Percentiles rank a stretch among this genome's conserved stretches.
These are phyloP conservation scores for Agrochola lota DNA, from an alignment of 2,888 invertebrate genomes.

Conservation along the genomic window DNA sequence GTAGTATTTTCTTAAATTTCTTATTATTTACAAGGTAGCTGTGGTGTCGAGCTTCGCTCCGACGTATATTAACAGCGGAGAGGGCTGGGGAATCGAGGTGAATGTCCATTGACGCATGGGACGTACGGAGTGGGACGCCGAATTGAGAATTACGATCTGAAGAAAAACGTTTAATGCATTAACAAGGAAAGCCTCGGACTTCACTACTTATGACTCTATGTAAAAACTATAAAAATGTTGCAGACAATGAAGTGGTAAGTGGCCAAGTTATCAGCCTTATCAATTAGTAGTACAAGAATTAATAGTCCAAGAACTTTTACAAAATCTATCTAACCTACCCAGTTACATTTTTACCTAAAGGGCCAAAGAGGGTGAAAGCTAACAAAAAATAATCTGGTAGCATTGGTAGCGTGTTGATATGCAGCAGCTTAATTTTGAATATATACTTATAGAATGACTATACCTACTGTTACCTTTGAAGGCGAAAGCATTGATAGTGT, in stretches of 20 bases:
- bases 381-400: conserved; percentile 20
- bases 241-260: neutral
- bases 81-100: conserved; percentile 70
- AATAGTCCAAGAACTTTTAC: neutral
- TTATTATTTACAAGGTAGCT: conserved; percentile 78
- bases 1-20: conserved; percentile 70
- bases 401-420: conserved; percentile 31
- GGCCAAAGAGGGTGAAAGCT: conserved; percentile 22
- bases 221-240: neutral
- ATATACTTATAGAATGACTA: neutral
- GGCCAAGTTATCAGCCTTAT: neutral
- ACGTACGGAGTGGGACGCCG: conserved; percentile 80
- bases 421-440: conserved; percentile 15
- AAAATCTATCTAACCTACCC: neutral
- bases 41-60: conserved; percentile 61
- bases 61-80: conserved; percentile 40
- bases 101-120: conserved; percentile 83
- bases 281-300: conserved; percentile 4
- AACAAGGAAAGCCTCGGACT: neutral
- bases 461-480: neutral
- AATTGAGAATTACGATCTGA: conserved; percentile 73
- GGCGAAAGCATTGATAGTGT: conserved; percentile 16
- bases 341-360: neutral
- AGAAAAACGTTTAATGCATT: conserved; percentile 55
- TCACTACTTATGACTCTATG: conserved; percentile 11